A percentile compares a stretch with the other conserved stretches of the same genome.
Conservation (phyloP, 2,113 vertebrate genomes). For the Cynoglossus semilaevis region DNA sequence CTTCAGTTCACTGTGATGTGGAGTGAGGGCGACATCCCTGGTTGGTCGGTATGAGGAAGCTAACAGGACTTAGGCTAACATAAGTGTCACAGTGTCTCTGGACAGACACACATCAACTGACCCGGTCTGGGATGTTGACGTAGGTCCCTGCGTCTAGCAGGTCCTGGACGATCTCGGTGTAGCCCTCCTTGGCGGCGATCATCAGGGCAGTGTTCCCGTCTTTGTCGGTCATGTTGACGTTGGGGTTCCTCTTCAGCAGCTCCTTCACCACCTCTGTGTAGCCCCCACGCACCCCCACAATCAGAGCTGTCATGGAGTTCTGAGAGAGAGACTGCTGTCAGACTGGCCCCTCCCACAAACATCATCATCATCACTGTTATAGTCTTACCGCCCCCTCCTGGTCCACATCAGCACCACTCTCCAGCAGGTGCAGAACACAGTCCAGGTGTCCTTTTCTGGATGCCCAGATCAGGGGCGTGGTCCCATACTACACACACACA, state of each 20-base stretch:
- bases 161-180: slow-evolving; percentile 95
- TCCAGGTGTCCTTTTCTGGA: slow-evolving; percentile 92
- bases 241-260: slow-evolving; percentile 93
- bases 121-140: slow-evolving; percentile 96
- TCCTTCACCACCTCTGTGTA: slow-evolving; percentile 94
- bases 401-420: slow-evolving; percentile 94
- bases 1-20: no score
- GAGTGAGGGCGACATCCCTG: no score
- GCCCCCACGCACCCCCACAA: slow-evolving; percentile 92
- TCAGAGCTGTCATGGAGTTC: slow-evolving; percentile 98
- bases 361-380: background rate
- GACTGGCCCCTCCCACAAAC: no score
- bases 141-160: slow-evolving; percentile 95
- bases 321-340: slow-evolving; percentile 38
- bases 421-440: slow-evolving; percentile 89
- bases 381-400: slow-evolving; percentile 92
- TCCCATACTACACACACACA: slow-evolving; percentile 84
- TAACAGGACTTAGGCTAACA: no score
- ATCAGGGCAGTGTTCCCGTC: slow-evolving; percentile 97
- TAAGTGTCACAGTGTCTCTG: no score
- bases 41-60: no score
- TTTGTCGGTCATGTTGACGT: slow-evolving; percentile 97
- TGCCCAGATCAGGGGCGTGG: slow-evolving; percentile 95
- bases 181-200: slow-evolving; percentile 95
- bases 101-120: no score